Evolutionary conservation across 2,888 invertebrate species (phyloP).

Genomic region (Philhelius pedissequus): DNA sequence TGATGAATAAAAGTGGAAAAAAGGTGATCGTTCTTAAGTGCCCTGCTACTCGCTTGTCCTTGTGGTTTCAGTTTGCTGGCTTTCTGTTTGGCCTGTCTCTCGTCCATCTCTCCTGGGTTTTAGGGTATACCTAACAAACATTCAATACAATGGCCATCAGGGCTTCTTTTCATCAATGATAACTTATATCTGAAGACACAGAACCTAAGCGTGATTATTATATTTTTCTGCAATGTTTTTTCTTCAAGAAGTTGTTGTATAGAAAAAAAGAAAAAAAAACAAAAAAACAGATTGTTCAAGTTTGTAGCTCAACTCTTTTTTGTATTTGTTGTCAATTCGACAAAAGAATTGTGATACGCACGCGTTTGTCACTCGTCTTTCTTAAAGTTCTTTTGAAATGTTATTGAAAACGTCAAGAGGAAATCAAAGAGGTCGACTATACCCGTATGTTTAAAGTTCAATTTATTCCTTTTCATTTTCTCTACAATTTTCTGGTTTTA

Average conservation of each 20-base stretch:
- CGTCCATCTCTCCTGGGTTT: neutral
- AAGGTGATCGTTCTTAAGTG: slow-evolving; percentile 62
- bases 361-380: slow-evolving; percentile 62
- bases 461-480: too few species aligned
- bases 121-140: neutral
- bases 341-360: slow-evolving; percentile 63
- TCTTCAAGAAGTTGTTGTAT: slow-evolving; percentile 4
- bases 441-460: too few species aligned
- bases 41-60: slow-evolving; percentile 55
- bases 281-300: neutral
- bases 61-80: slow-evolving; percentile 1
- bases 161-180: slow-evolving; percentile 67
- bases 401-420: neutral
- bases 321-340: slow-evolving; percentile 21
- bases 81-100: neutral
- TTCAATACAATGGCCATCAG: slow-evolving; percentile 20
- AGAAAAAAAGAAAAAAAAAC: neutral
- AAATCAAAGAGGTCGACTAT: neutral
- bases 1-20: slow-evolving; percentile 56
- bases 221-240: slow-evolving; percentile 17
- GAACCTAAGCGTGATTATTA: slow-evolving; percentile 23
- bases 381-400: slow-evolving; percentile 16
- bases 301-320: slow-evolving; percentile 6
- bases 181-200: slow-evolving; percentile 24
- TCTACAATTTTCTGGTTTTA: too few species aligned